A percentile compares a stretch with the other conserved stretches of the same genome.
phyloP scores from a whole-genome alignment of 2,113 vertebrate species.

The Micromys minutus region DNA sequence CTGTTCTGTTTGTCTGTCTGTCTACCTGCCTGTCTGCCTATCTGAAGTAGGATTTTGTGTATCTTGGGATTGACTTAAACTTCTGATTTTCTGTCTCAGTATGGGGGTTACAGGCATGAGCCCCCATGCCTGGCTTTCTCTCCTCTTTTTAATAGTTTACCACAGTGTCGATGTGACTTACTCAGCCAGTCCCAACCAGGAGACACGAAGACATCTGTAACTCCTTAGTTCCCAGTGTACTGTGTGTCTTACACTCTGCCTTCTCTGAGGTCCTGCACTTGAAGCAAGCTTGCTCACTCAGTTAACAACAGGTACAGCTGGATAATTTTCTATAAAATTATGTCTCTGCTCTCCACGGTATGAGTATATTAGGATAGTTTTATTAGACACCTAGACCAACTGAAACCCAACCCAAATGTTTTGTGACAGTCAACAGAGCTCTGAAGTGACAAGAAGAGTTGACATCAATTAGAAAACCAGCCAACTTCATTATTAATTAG shows the following conservation, averaged over 20 bases:
- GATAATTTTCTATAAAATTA: neutral
- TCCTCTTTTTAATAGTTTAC: neutral
- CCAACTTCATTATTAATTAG: neutral
- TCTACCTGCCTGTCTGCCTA: neutral
- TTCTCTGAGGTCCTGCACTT: neutral
- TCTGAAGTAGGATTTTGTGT: neutral
- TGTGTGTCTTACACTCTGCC: neutral
- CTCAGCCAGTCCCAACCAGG: neutral
- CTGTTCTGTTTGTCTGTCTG: neutral
- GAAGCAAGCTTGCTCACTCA: neutral
- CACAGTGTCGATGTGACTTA: neutral
- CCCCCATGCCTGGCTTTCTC: neutral
- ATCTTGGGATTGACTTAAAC: neutral
- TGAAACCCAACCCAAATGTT: neutral
- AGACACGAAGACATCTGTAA: neutral
- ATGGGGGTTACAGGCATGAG: neutral
- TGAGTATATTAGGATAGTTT: neutral
- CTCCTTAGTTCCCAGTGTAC: neutral
- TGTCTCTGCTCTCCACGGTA: neutral
- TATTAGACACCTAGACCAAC: fast-evolving
- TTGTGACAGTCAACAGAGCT: neutral
- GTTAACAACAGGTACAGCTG: neutral
- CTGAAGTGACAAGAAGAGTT: neutral
- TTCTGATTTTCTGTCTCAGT: neutral
- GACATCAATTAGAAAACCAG: neutral